A percentile compares a stretch with the other conserved stretches of the same genome.
Evolutionary conservation across 2,797 vertebrate species (phyloP).

Genomic region (Acanthopagrus latus): DNA sequence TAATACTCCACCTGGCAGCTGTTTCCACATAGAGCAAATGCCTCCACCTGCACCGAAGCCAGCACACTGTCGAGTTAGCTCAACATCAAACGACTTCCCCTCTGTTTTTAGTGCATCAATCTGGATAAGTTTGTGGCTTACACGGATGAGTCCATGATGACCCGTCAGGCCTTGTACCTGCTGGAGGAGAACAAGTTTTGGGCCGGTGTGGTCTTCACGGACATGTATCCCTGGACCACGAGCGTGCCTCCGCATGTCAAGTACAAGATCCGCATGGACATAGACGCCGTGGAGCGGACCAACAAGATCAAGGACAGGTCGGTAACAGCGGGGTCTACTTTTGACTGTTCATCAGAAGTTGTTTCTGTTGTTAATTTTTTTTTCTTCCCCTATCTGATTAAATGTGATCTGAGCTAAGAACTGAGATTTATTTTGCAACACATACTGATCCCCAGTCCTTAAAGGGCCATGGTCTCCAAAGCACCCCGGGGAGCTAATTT

Average conservation of each 20-base stretch:
- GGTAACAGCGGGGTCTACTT: constrained; percentile 27
- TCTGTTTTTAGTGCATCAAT: constrained; percentile 87
- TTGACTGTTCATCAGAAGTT: background rate
- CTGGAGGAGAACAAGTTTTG: constrained; percentile 94
- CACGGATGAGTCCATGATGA: constrained; percentile 90
- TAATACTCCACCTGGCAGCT: background rate
- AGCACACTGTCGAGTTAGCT: background rate
- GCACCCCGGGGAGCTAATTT: background rate
- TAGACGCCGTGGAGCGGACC: constrained; percentile 94
- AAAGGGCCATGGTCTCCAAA: background rate
- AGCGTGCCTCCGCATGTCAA: constrained; percentile 89
- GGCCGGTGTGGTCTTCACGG: constrained; percentile 92
- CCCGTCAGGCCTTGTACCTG: constrained; percentile 87
- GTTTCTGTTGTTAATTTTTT: background rate
- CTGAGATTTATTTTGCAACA: background rate
- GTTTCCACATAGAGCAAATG: constrained; percentile 1
- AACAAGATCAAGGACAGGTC: constrained; percentile 98
- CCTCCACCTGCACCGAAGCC: background rate
- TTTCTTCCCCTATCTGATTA: background rate
- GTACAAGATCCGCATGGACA: constrained; percentile 97
- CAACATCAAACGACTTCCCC: background rate
- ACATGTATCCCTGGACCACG: constrained; percentile 87
- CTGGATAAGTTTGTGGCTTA: constrained; percentile 95
- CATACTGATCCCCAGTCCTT: background rate
- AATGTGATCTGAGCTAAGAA: background rate